These are phyloP conservation scores for Corythaeola cristata DNA, from an alignment of 2,113 vertebrate genomes.

Conservation along the genomic window DNA sequence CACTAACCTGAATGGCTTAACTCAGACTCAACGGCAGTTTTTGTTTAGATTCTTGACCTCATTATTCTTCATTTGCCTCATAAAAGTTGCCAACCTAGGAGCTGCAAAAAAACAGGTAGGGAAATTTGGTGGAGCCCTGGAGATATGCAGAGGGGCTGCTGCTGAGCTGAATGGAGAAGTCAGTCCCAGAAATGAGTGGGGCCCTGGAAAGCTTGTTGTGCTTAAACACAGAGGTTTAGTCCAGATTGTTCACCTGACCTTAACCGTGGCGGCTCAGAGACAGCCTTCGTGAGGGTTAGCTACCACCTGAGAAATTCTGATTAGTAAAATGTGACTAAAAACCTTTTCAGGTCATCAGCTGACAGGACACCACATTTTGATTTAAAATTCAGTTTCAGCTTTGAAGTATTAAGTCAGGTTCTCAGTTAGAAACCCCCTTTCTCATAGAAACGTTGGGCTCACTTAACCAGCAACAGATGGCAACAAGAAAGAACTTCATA, in stretches of 20 bases:
- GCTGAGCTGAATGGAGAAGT: background rate
- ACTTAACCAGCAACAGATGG: background rate
- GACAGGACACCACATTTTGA: background rate
- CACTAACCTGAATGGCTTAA: background rate
- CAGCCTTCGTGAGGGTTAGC: background rate
- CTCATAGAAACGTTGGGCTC: background rate
- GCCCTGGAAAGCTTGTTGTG: fast-evolving
- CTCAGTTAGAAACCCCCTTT: background rate
- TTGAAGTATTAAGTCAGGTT: background rate
- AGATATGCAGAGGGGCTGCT: background rate
- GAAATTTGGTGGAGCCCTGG: background rate
- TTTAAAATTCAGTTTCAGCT: background rate
- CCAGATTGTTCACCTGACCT: background rate
- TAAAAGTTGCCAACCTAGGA: background rate
- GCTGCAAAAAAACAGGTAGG: background rate
- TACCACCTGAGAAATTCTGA: background rate
- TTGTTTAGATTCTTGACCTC: background rate
- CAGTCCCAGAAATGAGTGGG: background rate
- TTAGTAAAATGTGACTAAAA: background rate
- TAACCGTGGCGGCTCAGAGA: background rate
- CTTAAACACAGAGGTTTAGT: background rate
- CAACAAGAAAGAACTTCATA: background rate
- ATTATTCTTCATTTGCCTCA: background rate
- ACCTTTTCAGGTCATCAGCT: background rate
- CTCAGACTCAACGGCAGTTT: background rate